phyloP scores from a whole-genome alignment of 2,797 vertebrate species.

The Podarcis lilfordi region DNA sequence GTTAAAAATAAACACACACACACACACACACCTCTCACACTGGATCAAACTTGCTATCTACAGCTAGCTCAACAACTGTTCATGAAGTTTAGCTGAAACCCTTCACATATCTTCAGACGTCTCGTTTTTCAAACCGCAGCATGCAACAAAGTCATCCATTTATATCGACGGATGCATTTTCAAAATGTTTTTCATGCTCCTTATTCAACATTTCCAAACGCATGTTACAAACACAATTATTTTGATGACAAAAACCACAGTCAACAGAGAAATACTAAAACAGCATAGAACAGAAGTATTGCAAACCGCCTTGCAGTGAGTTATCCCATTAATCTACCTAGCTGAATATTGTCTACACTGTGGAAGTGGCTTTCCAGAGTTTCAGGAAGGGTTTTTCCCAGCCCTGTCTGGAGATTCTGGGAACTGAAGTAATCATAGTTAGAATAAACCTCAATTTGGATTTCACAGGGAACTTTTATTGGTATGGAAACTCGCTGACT shows the following conservation, averaged over 20 bases:
- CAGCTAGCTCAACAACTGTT: neutral
- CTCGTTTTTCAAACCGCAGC: neutral
- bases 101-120: neutral
- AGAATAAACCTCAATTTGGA: no score
- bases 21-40: fast-evolving
- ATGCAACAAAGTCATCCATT: neutral
- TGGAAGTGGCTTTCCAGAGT: no score
- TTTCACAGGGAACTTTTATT: no score
- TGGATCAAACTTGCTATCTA: conserved; percentile 11
- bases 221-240: neutral
- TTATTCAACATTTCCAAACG: neutral
- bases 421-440: neutral
- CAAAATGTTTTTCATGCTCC: neutral
- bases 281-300: neutral
- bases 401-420: no score
- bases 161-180: neutral
- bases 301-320: no score
- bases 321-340: no score
- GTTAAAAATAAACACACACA: neutral
- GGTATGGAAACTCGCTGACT: no score
- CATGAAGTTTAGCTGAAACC: neutral
- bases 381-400: no score
- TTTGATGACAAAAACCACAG: neutral
- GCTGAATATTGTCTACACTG: no score
- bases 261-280: neutral